Base-by-base conservation (phyloP, 53 echinoderm and acorn worm species). In the Actinopyga echinites region DNA sequence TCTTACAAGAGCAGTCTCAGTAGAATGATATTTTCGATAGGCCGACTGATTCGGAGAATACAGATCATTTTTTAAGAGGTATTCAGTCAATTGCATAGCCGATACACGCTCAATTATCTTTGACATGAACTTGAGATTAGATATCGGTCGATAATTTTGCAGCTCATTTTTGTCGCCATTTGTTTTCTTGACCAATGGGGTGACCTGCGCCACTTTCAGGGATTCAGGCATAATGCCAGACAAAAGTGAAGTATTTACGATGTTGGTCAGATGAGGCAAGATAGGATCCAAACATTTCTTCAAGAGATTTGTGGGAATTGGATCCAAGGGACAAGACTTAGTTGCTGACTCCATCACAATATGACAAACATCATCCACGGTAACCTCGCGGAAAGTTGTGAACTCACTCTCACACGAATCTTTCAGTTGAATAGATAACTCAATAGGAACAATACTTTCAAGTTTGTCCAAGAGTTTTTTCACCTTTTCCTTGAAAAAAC, bases 1-100 rank as follows among this genome's bases (percentile, higher is more conserved):
- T 30, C 54, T 65, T 10, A 55, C 1, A 13, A 86, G 56, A 49
- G 79, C 86, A 25, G 79, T 86, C 38, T 74, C 75, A 8, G 54
- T 29, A 25, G 28, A 26, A 29, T 74, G 75, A 53, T 53, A 53
- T 52, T 74, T 74, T 0, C 31, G 49, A 42, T 74, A 74, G 54
- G 49, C 53, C 10, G 54, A 74, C 25, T 74, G 74, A 24, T 69
- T 69, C 5, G 74, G 54, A 45, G 45, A 35, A 74, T 74, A 45
- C 8, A 45, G 53, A 52, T 25, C 32, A 58, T 58, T 58, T 58
- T 58, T 3, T 25, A 58, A 11, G 28, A 59, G 59, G 10, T 59
- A 59, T 24, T 59, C 59, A 59, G 59, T 59, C 59, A 59, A 59
- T 59, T 59, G 8, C 22, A 22, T 59, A 59, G 28, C 59, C 0